Evolutionary conservation across 2,797 vertebrate species (phyloP).

Genomic region (Spinibarbus caldwelli): DNA sequence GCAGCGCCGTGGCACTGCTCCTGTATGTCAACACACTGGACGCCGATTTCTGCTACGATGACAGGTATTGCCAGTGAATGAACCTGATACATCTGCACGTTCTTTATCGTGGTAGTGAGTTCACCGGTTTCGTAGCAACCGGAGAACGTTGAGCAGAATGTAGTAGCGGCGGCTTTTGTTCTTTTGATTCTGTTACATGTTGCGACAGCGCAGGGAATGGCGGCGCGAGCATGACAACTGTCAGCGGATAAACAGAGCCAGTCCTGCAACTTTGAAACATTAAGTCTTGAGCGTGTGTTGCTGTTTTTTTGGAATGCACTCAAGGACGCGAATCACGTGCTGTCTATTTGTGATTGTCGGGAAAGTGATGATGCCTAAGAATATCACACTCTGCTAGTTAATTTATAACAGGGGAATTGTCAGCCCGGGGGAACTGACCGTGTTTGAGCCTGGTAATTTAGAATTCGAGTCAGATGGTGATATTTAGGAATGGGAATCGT

Average conservation of each 20-base stretch:
- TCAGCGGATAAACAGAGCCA: conserved; percentile 20
- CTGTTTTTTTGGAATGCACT: neutral
- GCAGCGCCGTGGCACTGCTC: conserved; percentile 92
- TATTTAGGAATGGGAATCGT: neutral
- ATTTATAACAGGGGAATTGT: neutral
- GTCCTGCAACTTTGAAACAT: conserved; percentile 31
- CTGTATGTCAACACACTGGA: conserved; percentile 96
- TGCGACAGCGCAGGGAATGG: conserved; percentile 33
- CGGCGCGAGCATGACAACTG: conserved; percentile 50
- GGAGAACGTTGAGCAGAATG: conserved; percentile 10
- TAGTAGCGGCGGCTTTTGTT: conserved; percentile 26
- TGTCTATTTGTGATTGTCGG: neutral
- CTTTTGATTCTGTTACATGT: conserved; percentile 34
- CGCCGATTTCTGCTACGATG: conserved; percentile 99
- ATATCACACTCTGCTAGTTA: neutral
- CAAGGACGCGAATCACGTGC: neutral
- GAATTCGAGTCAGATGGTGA: neutral
- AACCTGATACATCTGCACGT: conserved; percentile 10
- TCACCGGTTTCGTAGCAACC: neutral
- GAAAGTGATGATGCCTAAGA: neutral
- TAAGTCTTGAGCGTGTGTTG: neutral
- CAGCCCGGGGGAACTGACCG: neutral
- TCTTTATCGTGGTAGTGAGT: neutral
- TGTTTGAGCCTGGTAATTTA: neutral
- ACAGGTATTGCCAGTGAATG: conserved; percentile 85